Evolutionary conservation across 2,113 vertebrate genomes (phyloP).

Genomic region (Eptesicus fuscus): DNA sequence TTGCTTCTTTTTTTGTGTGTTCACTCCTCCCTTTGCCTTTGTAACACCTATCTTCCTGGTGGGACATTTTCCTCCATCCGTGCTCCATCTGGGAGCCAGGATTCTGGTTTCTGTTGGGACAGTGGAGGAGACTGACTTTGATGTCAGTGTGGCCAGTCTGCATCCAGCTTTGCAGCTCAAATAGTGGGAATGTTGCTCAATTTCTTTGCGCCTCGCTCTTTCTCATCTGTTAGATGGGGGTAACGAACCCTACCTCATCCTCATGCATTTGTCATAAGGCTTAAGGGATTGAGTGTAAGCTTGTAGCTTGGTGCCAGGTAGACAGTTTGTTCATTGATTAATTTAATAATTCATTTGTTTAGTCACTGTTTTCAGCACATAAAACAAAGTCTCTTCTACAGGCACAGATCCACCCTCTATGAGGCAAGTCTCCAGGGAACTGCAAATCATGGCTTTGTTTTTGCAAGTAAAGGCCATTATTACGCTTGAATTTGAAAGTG

Average conservation of each 20-base stretch:
- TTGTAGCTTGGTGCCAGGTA: not conserved
- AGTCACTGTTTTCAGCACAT: not conserved
- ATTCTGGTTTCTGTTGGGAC: not conserved
- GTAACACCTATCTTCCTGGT: fast-evolving
- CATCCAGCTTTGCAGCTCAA: not conserved
- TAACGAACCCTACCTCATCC: fast-evolving
- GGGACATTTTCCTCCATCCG: not conserved
- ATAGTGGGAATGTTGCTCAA: fast-evolving
- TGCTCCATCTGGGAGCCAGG: fast-evolving
- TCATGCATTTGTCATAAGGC: fast-evolving
- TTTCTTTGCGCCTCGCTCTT: not conserved
- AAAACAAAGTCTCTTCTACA: no score
- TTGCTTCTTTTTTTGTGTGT: not conserved
- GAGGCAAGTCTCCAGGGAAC: not conserved
- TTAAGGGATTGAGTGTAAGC: fast-evolving
- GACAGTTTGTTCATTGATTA: no score
- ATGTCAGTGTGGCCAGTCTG: fast-evolving
- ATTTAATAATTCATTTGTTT: not conserved
- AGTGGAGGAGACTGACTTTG: not conserved
- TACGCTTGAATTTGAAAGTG: no score
- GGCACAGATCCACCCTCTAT: fast-evolving
- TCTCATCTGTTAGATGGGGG: not conserved
- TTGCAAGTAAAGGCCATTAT: not conserved
- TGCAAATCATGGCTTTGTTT: not conserved
- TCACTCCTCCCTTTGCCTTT: fast-evolving